These are phyloP conservation scores for Centruroides sculpturatus DNA, from an alignment of 1,140 invertebrate species.

Conservation along the genomic window DNA sequence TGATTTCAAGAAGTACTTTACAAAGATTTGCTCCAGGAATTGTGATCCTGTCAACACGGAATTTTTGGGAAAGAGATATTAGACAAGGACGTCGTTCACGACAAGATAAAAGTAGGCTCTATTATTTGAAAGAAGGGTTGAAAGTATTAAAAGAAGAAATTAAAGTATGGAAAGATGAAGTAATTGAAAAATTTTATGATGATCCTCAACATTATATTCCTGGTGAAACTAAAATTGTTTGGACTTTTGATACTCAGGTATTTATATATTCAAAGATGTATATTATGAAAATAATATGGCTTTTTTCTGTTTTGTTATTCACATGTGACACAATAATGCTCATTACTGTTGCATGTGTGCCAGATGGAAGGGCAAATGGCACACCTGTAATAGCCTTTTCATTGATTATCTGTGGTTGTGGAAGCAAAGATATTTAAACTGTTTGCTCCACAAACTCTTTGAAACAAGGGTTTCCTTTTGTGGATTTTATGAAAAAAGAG, in stretches of 20 bases:
- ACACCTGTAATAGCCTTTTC: too few relatives aligned
- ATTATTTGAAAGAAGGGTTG: constrained; percentile 34
- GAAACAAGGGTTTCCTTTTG: too few relatives aligned
- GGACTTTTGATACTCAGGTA: constrained; percentile 40
- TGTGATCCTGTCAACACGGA: too few relatives aligned
- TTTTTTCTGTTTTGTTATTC: neutral
- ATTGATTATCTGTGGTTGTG: too few relatives aligned
- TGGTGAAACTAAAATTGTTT: constrained; percentile 52
- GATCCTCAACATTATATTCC: constrained; percentile 40
- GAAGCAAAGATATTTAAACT: too few relatives aligned
- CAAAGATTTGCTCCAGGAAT: too few relatives aligned
- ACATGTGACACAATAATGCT: too few relatives aligned
- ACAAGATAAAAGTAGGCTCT: neutral
- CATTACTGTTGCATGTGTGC: too few relatives aligned
- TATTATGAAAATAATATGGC: neutral
- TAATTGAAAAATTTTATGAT: constrained; percentile 41
- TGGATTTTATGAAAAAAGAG: too few relatives aligned
- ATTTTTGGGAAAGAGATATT: constrained; percentile 1
- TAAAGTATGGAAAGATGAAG: constrained; percentile 47
- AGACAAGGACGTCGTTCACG: neutral
- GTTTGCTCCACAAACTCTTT: too few relatives aligned
- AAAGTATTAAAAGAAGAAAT: constrained; percentile 49
- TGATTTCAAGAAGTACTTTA: too few relatives aligned
- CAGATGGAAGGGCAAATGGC: too few relatives aligned
- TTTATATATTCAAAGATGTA: neutral